Evolutionary conservation across 2,888 invertebrate genomes (phyloP).

Genomic region (Aethes cnicana): DNA sequence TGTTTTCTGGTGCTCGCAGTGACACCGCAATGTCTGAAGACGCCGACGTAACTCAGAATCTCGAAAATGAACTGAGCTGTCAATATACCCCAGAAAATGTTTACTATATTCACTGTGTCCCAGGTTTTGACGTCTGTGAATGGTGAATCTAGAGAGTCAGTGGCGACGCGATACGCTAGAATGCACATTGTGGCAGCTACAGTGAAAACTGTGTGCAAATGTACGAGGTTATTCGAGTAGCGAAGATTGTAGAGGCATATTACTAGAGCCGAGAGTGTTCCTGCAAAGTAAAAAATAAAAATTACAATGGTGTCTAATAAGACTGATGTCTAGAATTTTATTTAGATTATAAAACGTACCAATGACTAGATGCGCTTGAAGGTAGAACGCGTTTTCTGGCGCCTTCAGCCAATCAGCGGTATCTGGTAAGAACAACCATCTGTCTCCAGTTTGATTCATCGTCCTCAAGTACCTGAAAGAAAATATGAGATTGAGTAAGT

Average conservation of each 20-base stretch:
- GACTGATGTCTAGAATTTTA: background rate
- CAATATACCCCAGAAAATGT: slow-evolving; percentile 63
- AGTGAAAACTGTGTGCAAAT: slow-evolving; percentile 59
- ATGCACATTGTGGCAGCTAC: slow-evolving; percentile 50
- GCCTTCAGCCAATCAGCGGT: slow-evolving; percentile 86
- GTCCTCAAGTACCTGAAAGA: slow-evolving; percentile 82
- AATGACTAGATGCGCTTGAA: slow-evolving; percentile 61
- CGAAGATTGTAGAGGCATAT: slow-evolving; percentile 65
- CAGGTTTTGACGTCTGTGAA: slow-evolving; percentile 49
- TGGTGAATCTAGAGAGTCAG: slow-evolving; percentile 47
- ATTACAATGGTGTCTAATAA: background rate
- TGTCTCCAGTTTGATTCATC: slow-evolving; percentile 94
- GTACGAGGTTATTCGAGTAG: slow-evolving; percentile 59
- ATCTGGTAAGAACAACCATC: slow-evolving; percentile 90
- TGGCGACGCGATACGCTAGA: slow-evolving; percentile 55
- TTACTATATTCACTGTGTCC: slow-evolving; percentile 62
- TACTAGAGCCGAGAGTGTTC: slow-evolving; percentile 55
- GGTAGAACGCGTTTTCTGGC: slow-evolving; percentile 76
- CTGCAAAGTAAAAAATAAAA: slow-evolving; percentile 45
- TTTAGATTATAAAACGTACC: too few species aligned
- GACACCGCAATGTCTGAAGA: slow-evolving; percentile 51
- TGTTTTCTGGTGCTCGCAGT: slow-evolving; percentile 33
- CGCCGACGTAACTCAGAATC: slow-evolving; percentile 58
- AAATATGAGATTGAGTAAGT: background rate
- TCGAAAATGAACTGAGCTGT: slow-evolving; percentile 62